phyloP scores from a whole-genome alignment of 2,797 vertebrate species.

The Amblyraja radiata region DNA sequence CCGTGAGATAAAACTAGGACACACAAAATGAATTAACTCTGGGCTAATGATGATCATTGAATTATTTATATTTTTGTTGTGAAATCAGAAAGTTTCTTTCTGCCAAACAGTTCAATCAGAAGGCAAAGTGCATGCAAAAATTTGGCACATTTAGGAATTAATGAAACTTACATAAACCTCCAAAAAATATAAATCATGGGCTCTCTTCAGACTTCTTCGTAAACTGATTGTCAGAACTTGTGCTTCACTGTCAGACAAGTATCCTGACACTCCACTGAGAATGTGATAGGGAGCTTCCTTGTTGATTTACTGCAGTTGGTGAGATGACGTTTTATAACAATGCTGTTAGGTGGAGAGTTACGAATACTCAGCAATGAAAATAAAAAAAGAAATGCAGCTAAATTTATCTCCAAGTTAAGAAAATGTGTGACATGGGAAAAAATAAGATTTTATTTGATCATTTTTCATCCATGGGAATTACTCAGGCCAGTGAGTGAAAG shows the following conservation, averaged over 20 bases:
- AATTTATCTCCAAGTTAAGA: background rate
- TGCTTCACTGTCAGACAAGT: background rate
- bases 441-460: background rate
- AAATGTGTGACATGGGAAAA: background rate
- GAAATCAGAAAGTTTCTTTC: background rate
- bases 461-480: background rate
- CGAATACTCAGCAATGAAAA: background rate
- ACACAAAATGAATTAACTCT: background rate
- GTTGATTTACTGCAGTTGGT: background rate
- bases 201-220: background rate
- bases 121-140: background rate
- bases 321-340: background rate
- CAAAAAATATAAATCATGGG: background rate
- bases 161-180: background rate
- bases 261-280: too few relatives aligned
- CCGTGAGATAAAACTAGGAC: background rate
- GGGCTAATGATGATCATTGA: background rate
- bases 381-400: too few relatives aligned
- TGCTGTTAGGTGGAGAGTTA: background rate
- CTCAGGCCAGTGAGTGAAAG: background rate
- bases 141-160: background rate
- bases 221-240: background rate
- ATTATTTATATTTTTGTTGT: background rate
- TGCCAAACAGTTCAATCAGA: background rate
- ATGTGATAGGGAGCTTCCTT: background rate